Evolutionary conservation across 2,797 vertebrate species (phyloP).

Genomic region (Channa striata): DNA sequence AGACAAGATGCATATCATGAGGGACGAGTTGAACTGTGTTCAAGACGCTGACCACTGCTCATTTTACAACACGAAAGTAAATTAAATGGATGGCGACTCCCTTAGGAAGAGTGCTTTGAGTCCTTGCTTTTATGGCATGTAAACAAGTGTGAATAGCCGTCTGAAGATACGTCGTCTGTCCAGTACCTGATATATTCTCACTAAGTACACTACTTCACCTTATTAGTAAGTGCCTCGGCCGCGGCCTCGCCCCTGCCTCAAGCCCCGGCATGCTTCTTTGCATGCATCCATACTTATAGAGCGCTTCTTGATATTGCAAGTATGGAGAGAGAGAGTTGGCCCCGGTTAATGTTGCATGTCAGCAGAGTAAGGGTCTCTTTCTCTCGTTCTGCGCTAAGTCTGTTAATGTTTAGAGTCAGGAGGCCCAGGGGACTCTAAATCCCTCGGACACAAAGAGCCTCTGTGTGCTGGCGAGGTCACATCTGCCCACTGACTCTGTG

Average conservation of each 20-base stretch:
- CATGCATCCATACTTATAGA: constrained; percentile 50
- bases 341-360: constrained; percentile 79
- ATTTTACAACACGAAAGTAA: constrained; percentile 31
- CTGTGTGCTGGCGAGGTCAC: constrained; percentile 85
- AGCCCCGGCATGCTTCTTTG: constrained; percentile 29
- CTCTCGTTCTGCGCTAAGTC: constrained; percentile 78
- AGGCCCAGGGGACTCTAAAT: constrained; percentile 84
- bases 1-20: constrained; percentile 33
- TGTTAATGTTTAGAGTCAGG: constrained; percentile 88
- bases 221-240: constrained; percentile 56
- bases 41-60: constrained; percentile 51
- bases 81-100: constrained; percentile 35
- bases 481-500: constrained; percentile 85
- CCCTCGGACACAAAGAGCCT: constrained; percentile 87
- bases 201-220: constrained; percentile 63
- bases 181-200: constrained; percentile 58
- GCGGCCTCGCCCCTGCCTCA: constrained; percentile 49
- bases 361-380: constrained; percentile 73
- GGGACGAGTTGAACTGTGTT: constrained; percentile 35
- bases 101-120: constrained; percentile 54
- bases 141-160: constrained; percentile 56
- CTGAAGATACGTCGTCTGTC: constrained; percentile 59
- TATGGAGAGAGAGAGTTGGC: constrained; percentile 61
- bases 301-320: constrained; percentile 62
- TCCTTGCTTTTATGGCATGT: constrained; percentile 59